phyloP scores from a whole-genome alignment of 2,797 vertebrate genomes.

The Spea hammondii region DNA sequence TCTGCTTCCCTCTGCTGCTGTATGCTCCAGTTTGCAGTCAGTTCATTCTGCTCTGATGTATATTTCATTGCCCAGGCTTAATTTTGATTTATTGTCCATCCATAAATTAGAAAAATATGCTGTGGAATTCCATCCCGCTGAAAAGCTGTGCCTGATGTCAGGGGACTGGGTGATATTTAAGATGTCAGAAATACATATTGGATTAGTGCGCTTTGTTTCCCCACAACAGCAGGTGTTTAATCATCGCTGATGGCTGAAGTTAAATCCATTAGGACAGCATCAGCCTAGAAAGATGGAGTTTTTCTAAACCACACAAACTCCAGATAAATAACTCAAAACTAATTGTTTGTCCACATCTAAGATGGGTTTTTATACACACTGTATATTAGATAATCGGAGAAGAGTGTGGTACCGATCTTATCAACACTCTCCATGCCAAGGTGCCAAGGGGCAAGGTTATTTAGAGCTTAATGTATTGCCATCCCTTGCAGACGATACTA shows the following conservation, averaged over 20 bases:
- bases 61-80: slow-evolving; percentile 99
- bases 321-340: slow-evolving; percentile 80
- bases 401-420: slow-evolving; percentile 67
- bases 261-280: slow-evolving; percentile 99
- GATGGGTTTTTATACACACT: slow-evolving; percentile 78
- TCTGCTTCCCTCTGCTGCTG: slow-evolving; percentile 74
- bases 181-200: slow-evolving; percentile 99
- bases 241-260: slow-evolving; percentile 99
- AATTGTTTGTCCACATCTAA: slow-evolving; percentile 77
- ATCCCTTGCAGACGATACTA: too few relatives aligned
- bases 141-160: slow-evolving; percentile 91
- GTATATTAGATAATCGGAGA: slow-evolving; percentile 74
- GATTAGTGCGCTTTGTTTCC: slow-evolving; percentile 98
- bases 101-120: slow-evolving; percentile 99
- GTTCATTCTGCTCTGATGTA: slow-evolving; percentile 94
- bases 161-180: slow-evolving; percentile 99
- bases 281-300: slow-evolving; percentile 85
- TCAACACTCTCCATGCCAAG: slow-evolving; percentile 9
- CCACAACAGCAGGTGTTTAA: slow-evolving; percentile 99
- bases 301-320: slow-evolving; percentile 82
- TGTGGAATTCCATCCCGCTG: slow-evolving; percentile 96
- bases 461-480: neutral
- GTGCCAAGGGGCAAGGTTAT: neutral
- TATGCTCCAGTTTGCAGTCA: slow-evolving; percentile 91
- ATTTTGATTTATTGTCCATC: slow-evolving; percentile 99